A percentile compares a stretch with the other conserved stretches of the same genome.
These are phyloP conservation scores for Drosophila bunnanda DNA, from an alignment of 2,888 invertebrate genomes.

Conservation along the genomic window DNA sequence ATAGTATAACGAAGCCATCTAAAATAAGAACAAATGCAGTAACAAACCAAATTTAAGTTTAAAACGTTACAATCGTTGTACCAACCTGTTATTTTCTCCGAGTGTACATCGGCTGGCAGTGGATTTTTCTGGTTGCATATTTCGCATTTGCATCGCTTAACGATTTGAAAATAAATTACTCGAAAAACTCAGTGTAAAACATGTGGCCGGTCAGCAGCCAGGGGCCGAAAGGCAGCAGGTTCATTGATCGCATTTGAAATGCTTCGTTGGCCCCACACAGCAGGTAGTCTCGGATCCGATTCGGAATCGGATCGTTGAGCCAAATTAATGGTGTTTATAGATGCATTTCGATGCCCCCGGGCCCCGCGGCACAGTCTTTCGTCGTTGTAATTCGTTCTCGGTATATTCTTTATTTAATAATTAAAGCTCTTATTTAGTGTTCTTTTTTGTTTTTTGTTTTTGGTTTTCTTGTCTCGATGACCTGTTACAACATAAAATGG, in stretches of 20 bases:
- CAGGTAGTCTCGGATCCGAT: conserved; percentile 38
- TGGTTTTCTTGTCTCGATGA: conserved; percentile 45
- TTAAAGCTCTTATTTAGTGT: conserved; percentile 82
- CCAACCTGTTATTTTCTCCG: background rate
- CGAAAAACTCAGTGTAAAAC: conserved; percentile 63
- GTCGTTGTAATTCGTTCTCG: conserved; percentile 49
- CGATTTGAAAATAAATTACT: conserved; percentile 78
- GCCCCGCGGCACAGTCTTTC: conserved; percentile 63
- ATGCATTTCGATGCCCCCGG: conserved; percentile 50
- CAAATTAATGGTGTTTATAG: conserved; percentile 69
- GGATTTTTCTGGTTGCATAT: conserved; percentile 61
- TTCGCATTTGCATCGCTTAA: conserved; percentile 74
- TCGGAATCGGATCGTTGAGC: conserved; percentile 38
- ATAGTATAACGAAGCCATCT: too few relatives aligned
- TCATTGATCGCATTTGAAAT: conserved; percentile 80
- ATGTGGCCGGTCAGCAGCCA: conserved; percentile 41
- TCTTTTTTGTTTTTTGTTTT: conserved; percentile 41
- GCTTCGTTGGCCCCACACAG: conserved; percentile 53
- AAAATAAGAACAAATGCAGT: too few relatives aligned
- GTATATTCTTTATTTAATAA: conserved; percentile 79
- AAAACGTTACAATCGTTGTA: background rate
- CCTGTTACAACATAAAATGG: conserved; percentile 66
- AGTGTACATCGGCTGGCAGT: conserved; percentile 3
- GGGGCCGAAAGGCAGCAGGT: conserved; percentile 58
- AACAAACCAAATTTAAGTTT: too few relatives aligned